Evolutionary conservation across 2,888 invertebrate species (phyloP).

Genomic region (Hipparchia semele): DNA sequence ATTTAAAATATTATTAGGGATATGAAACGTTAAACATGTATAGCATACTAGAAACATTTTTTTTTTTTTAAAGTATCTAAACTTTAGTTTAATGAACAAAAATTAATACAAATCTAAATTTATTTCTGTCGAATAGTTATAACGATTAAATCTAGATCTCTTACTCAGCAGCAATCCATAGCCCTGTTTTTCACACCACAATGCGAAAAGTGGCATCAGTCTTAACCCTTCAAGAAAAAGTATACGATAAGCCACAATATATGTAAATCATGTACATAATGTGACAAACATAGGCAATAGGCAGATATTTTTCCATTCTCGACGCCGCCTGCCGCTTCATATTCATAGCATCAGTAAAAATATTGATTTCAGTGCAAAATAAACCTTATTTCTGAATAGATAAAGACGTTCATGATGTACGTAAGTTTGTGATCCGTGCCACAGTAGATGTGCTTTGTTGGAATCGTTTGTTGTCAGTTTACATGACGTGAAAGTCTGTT

Average conservation of each 20-base stretch:
- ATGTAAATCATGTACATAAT: slow-evolving; percentile 20
- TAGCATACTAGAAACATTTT: no score
- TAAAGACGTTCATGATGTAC: not conserved
- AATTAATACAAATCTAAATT: no score
- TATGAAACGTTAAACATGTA: no score
- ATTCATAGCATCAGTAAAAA: not conserved
- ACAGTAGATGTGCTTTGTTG: slow-evolving; percentile 11
- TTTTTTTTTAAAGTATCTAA: no score
- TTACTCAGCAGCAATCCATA: no score
- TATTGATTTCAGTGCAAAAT: not conserved
- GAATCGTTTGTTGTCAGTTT: slow-evolving; percentile 1
- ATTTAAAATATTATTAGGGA: no score
- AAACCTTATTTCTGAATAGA: not conserved
- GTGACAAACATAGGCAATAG: slow-evolving; percentile 13
- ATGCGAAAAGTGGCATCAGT: no score
- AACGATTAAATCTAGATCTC: no score
- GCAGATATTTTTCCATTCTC: slow-evolving; percentile 7
- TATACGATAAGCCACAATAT: not conserved
- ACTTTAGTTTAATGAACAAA: no score
- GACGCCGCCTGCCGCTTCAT: not conserved
- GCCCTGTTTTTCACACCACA: no score
- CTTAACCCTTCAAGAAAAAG: not conserved
- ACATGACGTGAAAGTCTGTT: not conserved
- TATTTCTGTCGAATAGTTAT: no score
- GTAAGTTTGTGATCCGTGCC: slow-evolving; percentile 6